Conservation (phyloP, 2,888 invertebrate species). For the Agrotis exclamationis region DNA sequence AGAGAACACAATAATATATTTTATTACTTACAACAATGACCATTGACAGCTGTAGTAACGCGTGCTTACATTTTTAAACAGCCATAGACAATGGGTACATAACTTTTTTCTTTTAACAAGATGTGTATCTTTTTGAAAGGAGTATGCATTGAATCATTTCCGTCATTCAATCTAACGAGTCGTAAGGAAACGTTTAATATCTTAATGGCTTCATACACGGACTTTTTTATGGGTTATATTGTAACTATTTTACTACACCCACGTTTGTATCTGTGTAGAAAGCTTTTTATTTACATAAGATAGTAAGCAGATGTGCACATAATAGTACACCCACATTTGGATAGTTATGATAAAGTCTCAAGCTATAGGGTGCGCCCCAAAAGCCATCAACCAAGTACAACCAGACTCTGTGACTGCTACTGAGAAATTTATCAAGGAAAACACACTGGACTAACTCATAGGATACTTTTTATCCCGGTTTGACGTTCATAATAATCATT, state of each 20-base stretch:
- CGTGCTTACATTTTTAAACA: conserved; percentile 44
- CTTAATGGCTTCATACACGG: conserved; percentile 8
- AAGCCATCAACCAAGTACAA: too few relatives aligned
- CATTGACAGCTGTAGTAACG: conserved; percentile 50
- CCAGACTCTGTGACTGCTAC: too few relatives aligned
- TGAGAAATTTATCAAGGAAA: too few relatives aligned
- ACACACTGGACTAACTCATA: too few relatives aligned
- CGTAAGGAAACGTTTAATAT: conserved; percentile 18
- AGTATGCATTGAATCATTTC: conserved; percentile 40
- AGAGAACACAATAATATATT: conserved; percentile 13
- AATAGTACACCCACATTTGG: too few relatives aligned
- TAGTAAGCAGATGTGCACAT: too few relatives aligned
- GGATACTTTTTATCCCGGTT: too few relatives aligned
- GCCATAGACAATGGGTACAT: conserved; percentile 47
- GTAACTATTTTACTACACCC: background rate
- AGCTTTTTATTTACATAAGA: background rate
- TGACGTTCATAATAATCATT: too few relatives aligned
- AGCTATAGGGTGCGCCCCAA: too few relatives aligned
- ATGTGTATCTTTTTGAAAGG: conserved; percentile 33
- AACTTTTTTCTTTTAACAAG: conserved; percentile 43
- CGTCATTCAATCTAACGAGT: conserved; percentile 45
- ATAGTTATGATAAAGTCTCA: too few relatives aligned
- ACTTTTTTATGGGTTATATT: background rate
- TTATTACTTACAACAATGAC: conserved; percentile 33
- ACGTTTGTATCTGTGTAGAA: background rate